Evolutionary conservation across 2,888 invertebrate species (phyloP), one percentile per base, ranked within the genome.

Genomic region (Phyto melanocephala): DNA sequence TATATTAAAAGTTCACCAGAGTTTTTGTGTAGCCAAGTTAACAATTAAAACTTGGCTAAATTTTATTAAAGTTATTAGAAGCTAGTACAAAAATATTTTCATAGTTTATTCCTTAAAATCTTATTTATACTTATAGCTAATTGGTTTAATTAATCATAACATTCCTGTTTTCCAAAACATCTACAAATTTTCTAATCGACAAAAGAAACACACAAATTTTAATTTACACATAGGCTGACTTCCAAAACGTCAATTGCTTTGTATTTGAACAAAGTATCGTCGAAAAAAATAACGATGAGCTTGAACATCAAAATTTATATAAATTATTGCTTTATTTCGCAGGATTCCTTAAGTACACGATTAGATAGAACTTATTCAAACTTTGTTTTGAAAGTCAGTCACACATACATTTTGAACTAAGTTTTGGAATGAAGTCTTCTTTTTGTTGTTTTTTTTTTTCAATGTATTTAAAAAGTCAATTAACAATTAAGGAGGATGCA

Each of bases 21-120:
- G 10, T 47, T 47, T 47, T 10, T 20, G 4, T 10, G 3, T 45
- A 47, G 11, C 20, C 24, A 52, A 52, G 24, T 24, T 52, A 40
- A 37, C 37, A n/a, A 17, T 68, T 60, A 42, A 63, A 63, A 65
- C 63, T 74, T 74, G 70, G 56, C 63, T 74, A 42, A 52, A 63
- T 56, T 74, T 47, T 56, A 17, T 76, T 42, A 42, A 56, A 40
- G 5, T 24, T 40, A 42, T 65, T 58, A 77, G 72, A 79, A 81
- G 84, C 80, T 72, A 80, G 84, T 81, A 84, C 45, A 81, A 84
- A 84, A 81, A 77, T 81, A 77, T 76, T 47, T 56, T 81, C 74
- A 40, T 70, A 17, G 7, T 65, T 81, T 35, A 20, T 74, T 77
- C 37, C 33, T 67, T 56, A 67, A 52, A 56, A 70, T 76, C 15